phyloP scores from a whole-genome alignment of 2,113 vertebrate genomes.

The Sus scrofa region T2T-Sscrofa CM000826.6:30595001-30595500 shows the following conservation, averaged over 20 bases:
- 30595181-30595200: neutral
- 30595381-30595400: neutral
- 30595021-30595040: neutral
- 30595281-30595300: neutral
- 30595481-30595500: neutral
- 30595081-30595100: neutral
- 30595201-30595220: neutral
- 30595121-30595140: neutral
- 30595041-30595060: neutral
- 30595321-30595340: neutral
- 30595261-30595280: neutral
- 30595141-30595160: neutral
- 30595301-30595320: neutral
- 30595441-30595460: neutral
- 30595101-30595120: neutral
- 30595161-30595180: neutral
- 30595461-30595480: neutral
- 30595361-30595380: neutral
- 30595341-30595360: neutral
- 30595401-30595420: neutral
- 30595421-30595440: neutral
- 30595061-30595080: neutral
- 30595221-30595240: neutral
- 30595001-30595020: neutral
- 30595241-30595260: neutral